Evolutionary conservation across 1,140 invertebrate species (phyloP), one percentile per base, ranked within the genome.

Genomic region (Bactericera cockerelli): DNA sequence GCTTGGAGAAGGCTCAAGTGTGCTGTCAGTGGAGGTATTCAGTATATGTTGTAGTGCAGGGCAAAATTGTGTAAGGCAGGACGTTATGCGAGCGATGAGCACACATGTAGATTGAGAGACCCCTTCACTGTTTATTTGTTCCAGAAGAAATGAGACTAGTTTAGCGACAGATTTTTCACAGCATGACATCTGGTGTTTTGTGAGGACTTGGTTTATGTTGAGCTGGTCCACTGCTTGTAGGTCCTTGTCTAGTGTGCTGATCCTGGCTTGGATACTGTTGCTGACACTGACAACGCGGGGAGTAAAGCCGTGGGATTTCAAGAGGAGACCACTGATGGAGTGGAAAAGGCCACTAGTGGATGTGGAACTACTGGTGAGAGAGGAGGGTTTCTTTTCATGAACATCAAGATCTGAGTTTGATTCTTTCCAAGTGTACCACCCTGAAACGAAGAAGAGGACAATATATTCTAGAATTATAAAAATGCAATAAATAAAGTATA

Each of bases 381-480:
- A 4, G 19, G n/a, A 16, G 6, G n/a, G 8, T 22, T 49, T 49
- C 42, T 49, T 49, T n/a, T 49, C 42, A n/a, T 49, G 42, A 4
- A 49, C 22, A 10, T 49, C 42, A 4, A 49, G 22, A n/a, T 49
- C 42, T 4, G n/a, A 10, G 22, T 49, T 49, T 49, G 42, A 49
- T 22, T 49, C 42, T n/a, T 49, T 49, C 42, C 42, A 49, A 8
- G 42, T 49, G 42, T 49, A 49, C 42, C 42, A 49, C 8, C 42
- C 42, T 49, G 22, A 49, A 49, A 16, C 8, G 22, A 49, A 8
- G 22, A 49, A 49, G 4, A 31, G n/a, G n/a, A n/a, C n/a, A n/a
- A n/a, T n/a, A n/a, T n/a, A n/a, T n/a, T n/a, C n/a, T n/a, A n/a
- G n/a, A n/a, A n/a, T n/a, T n/a, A n/a, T n/a, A n/a, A n/a, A n/a